Evolutionary conservation across 2,113 vertebrate genomes (phyloP), one percentile per base, ranked within the genome.

Genomic region (Saimiri boliviensis): DNA sequence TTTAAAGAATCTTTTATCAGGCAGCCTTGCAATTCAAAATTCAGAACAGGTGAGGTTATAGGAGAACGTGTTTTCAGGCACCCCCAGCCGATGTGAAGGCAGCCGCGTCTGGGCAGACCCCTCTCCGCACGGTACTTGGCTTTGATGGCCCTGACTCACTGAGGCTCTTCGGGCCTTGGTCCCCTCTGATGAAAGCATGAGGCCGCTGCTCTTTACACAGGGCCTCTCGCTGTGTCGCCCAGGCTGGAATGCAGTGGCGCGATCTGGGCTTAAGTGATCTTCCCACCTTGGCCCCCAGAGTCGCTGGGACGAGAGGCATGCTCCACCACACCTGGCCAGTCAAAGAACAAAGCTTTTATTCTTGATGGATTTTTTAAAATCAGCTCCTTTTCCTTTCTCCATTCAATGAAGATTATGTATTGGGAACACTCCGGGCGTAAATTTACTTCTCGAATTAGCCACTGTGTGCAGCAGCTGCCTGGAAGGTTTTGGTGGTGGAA

Each of bases 1-100:
- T 45, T 91, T 20, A 63, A 81, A 95, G 79, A 86, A 71, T 37
- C 27, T 30, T n/a, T 4, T 35, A 88, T 70, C 60, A 83, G 79
- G 68, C 23, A 94, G 71, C 63, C 60, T 94, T 96, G 71, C 71
- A 58, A 87, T 74, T 91, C 25, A 71, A 88, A 79, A 56, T n/a
- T 66, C 60, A 54, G 52, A 85, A 12, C 54, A 89, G 79, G 23
- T 10, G 32, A 73, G 35, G 63, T 45, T 60, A 73, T 3, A 17
- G 1, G 45, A 89, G 70, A 86, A 42, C 8, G 23, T 2, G 19
- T 32, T 70, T 77, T 54, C 35, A 27, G 27, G 47, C 1, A 13
- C 47, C 58, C 56, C n/a, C 35, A 19, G 77, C 23, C 6, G 1
- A 23, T 2, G 20, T 12, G n/a, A 37, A 23, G n/a, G 70, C n/a